Percentiles rank a stretch among this genome's conserved stretches.
These are phyloP conservation scores for Rallus crepitans DNA, from an alignment of 2,797 vertebrate species.

Conservation along the genomic window DNA sequence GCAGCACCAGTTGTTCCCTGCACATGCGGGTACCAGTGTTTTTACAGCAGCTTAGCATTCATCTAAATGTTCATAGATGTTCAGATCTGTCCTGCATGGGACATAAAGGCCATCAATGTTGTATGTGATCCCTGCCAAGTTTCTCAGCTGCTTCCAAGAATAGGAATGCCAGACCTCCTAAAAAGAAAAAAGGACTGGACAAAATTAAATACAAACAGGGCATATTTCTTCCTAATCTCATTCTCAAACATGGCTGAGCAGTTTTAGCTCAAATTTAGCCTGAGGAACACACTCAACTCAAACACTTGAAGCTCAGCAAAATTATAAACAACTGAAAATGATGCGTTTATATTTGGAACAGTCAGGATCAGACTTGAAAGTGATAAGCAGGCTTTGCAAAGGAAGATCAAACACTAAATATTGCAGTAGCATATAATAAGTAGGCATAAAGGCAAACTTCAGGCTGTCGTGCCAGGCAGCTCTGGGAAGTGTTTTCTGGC, in stretches of 20 bases:
- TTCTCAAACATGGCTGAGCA: conserved; percentile 10
- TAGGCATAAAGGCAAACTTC: not conserved
- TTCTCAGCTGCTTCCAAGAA: not conserved
- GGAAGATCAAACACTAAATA: not conserved
- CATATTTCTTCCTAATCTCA: conserved; percentile 19
- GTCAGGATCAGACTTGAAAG: not conserved
- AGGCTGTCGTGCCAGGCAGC: not conserved
- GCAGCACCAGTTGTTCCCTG: not conserved
- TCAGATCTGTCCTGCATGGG: not conserved
- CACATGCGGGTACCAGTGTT: not conserved
- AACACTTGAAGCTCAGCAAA: not conserved
- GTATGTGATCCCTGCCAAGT: not conserved
- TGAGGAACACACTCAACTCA: not conserved
- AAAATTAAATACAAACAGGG: not conserved
- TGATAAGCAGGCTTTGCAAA: not conserved
- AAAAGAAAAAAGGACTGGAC: not conserved
- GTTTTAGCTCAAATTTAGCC: conserved; percentile 10
- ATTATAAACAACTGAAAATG: not conserved
- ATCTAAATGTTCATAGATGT: not conserved
- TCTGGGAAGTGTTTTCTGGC: not conserved
- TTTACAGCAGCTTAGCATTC: not conserved
- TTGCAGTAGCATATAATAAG: not conserved
- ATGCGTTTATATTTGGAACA: not conserved
- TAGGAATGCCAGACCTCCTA: not conserved
- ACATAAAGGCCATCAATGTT: not conserved